These are phyloP conservation scores for Akabosia matsudoensis DNA, from an alignment of 1,140 invertebrate species.

Conservation along the genomic window DNA sequence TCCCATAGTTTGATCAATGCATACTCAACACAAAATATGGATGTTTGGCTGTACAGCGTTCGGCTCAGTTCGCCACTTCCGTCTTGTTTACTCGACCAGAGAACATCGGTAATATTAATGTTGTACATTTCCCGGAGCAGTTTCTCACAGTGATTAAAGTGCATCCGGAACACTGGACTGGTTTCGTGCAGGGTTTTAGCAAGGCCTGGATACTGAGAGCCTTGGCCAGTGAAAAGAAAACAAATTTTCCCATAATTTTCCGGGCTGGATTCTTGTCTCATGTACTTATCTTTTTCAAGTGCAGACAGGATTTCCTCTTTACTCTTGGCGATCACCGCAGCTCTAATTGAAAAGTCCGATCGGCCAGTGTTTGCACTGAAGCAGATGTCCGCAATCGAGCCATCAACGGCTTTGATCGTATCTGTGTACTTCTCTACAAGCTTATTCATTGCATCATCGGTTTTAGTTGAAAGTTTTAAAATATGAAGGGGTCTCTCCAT, in stretches of 20 bases:
- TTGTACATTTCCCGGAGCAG: neutral
- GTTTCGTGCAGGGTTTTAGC: conserved; percentile 26
- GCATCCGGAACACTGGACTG: conserved; percentile 25
- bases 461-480: neutral
- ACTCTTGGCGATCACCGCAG: conserved; percentile 27
- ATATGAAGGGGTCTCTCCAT: neutral
- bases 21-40: conserved; percentile 8
- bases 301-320: neutral
- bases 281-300: conserved; percentile 29
- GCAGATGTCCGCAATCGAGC: conserved; percentile 8
- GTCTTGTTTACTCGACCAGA: neutral
- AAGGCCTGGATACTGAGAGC: conserved; percentile 36
- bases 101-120: neutral
- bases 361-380: conserved; percentile 32
- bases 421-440: conserved; percentile 21
- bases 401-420: neutral
- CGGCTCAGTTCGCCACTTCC: neutral
- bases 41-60: neutral
- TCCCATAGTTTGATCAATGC: neutral
- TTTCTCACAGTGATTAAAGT: conserved; percentile 21
- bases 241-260: conserved; percentile 18
- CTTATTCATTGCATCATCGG: conserved; percentile 26
- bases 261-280: neutral
- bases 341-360: conserved; percentile 30
- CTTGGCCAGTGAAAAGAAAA: conserved; percentile 38